Conservation (phyloP, 1,140 invertebrate species). For the Hylaeus volcanicus region DNA sequence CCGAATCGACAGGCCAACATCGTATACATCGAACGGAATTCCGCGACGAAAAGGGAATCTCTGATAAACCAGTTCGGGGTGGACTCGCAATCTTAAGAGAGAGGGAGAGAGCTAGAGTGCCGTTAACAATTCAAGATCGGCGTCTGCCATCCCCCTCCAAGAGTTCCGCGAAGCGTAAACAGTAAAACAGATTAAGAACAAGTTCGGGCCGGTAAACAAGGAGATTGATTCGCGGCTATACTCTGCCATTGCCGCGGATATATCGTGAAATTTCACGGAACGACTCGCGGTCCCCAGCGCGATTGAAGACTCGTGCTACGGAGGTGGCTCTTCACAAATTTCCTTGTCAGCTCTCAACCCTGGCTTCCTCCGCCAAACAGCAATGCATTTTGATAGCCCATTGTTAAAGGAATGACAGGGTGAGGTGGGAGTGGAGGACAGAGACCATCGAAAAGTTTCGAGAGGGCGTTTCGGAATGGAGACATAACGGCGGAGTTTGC, state of each 20-base stretch:
- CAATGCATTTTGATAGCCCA: slow-evolving; percentile 66
- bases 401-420: slow-evolving; percentile 55
- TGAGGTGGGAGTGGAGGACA: background rate
- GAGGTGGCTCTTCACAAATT: slow-evolving; percentile 42
- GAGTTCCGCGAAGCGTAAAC: slow-evolving; percentile 31
- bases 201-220: slow-evolving; percentile 53
- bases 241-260: background rate
- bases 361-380: slow-evolving; percentile 35
- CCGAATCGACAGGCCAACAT: too few species aligned
- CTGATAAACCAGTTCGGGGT: background rate
- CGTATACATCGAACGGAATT: too few species aligned
- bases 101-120: too few species aligned
- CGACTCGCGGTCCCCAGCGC: background rate
- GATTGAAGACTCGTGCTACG: background rate
- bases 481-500: slow-evolving; percentile 66
- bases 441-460: slow-evolving; percentile 63
- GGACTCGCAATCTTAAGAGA: background rate
- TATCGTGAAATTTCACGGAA: background rate
- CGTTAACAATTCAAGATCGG: background rate
- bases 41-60: background rate
- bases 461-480: slow-evolving; percentile 66
- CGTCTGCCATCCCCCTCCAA: too few species aligned
- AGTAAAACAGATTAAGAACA: slow-evolving; percentile 57
- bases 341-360: slow-evolving; percentile 7
- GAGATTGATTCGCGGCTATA: slow-evolving; percentile 13